Conservation (phyloP, 2,888 invertebrate genomes). For the Melieria picta region DNA sequence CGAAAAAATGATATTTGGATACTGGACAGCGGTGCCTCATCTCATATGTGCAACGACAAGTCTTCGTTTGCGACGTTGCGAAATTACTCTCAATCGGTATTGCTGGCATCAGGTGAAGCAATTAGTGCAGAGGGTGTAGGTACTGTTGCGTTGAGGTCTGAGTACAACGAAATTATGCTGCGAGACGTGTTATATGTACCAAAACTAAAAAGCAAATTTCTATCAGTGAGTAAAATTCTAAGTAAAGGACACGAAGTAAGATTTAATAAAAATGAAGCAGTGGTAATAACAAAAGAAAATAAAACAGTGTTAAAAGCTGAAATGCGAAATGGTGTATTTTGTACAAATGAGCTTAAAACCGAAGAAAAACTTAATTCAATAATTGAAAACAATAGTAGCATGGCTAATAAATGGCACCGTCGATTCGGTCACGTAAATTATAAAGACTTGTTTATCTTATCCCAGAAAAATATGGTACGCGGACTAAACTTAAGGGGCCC, state of each 20-base stretch:
- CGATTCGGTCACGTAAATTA: conserved; percentile 34
- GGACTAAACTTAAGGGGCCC: not conserved
- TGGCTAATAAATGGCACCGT: conserved; percentile 25
- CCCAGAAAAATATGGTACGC: conserved; percentile 25
- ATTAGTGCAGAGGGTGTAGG: conserved; percentile 6
- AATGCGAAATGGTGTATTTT: conserved; percentile 7
- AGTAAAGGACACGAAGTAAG: not conserved
- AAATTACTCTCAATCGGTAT: not conserved
- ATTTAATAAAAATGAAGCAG: conserved; percentile 8
- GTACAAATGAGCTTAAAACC: not conserved
- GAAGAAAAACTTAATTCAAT: conserved; percentile 9
- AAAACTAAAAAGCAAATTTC: conserved; percentile 9
- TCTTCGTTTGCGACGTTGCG: not conserved
- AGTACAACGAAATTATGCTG: not conserved
- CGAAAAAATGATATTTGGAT: conserved; percentile 5
- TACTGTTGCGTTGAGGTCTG: not conserved
- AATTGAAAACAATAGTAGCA: not conserved
- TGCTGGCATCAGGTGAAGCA: not conserved
- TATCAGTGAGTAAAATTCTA: conserved; percentile 12
- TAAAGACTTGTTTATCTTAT: conserved; percentile 18
- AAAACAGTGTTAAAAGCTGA: not conserved
- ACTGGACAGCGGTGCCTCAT: conserved; percentile 8
- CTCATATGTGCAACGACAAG: not conserved
- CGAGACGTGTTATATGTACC: conserved; percentile 8
- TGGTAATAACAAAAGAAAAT: conserved; percentile 3